These are phyloP conservation scores for Sebastes minor DNA, from an alignment of 2,797 vertebrate species.

Conservation along the genomic window DNA sequence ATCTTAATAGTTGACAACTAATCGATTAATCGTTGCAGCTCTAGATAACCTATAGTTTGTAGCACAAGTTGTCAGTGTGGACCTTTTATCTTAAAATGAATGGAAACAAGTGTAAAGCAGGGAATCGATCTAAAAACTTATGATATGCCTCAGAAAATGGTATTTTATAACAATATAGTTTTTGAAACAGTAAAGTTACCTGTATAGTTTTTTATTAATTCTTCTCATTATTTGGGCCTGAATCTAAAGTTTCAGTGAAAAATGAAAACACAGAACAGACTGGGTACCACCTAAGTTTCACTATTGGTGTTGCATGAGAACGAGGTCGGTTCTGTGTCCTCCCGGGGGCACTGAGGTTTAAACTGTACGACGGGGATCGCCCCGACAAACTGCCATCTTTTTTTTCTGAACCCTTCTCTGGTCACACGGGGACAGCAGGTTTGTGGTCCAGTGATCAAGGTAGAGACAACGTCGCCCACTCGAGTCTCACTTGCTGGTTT, in stretches of 20 bases:
- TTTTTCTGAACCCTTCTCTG: neutral
- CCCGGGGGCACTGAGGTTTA: neutral
- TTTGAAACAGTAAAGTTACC: neutral
- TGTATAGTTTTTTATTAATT: neutral
- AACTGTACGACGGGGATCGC: neutral
- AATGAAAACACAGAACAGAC: constrained; percentile 18
- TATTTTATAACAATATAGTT: neutral
- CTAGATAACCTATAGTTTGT: neutral
- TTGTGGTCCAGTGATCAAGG: constrained; percentile 59
- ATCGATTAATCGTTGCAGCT: too few species aligned
- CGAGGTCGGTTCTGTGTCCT: neutral
- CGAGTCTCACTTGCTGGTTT: constrained; percentile 63
- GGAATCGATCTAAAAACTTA: neutral
- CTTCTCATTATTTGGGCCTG: neutral
- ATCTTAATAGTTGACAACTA: too few species aligned
- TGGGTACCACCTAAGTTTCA: constrained; percentile 5
- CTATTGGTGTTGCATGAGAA: neutral
- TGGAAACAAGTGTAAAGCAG: neutral
- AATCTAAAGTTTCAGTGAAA: constrained; percentile 10
- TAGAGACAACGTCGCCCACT: constrained; percentile 60
- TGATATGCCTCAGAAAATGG: neutral
- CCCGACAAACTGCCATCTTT: neutral
- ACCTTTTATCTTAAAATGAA: neutral
- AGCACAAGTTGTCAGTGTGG: neutral
- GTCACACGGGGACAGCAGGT: neutral